Evolutionary conservation across 30 jellyfish, hydroid and myxozoan species (phyloP).

Genomic region (Hydractinia symbiolongicarpus): DNA sequence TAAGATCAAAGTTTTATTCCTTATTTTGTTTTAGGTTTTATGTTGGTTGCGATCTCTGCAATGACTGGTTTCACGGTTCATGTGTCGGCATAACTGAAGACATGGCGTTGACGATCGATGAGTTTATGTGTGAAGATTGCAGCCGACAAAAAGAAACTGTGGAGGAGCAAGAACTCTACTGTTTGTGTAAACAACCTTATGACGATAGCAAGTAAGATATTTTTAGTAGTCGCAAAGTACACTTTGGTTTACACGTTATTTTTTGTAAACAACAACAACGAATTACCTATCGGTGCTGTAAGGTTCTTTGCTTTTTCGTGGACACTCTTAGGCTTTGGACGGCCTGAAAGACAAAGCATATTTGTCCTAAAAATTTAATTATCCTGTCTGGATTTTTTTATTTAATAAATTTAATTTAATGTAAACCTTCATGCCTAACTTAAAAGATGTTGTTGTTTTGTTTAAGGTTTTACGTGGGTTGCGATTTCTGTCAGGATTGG

Average conservation of each 20-base stretch:
- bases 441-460: neutral
- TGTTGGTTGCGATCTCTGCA: conserved; percentile 93
- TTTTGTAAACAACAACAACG: neutral
- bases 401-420: no score
- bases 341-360: no score
- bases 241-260: neutral
- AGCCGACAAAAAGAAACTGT: conserved; percentile 60
- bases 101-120: conserved; percentile 75
- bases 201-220: conserved; percentile 85
- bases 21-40: conserved; percentile 46
- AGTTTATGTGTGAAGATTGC: conserved; percentile 76
- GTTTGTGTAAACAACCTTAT: conserved; percentile 86
- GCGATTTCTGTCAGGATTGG: conserved; percentile 98
- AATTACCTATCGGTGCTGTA: neutral
- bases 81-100: conserved; percentile 88
- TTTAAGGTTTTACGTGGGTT: conserved; percentile 81
- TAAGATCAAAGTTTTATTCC: no score
- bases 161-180: conserved; percentile 85
- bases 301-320: neutral
- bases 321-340: neutral
- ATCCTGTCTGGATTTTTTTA: no score
- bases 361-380: no score
- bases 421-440: neutral
- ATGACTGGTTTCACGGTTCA: conserved; percentile 93
- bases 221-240: neutral